Base-by-base conservation (phyloP, 2,888 invertebrate species). In the Papilio demoleus region DNA sequence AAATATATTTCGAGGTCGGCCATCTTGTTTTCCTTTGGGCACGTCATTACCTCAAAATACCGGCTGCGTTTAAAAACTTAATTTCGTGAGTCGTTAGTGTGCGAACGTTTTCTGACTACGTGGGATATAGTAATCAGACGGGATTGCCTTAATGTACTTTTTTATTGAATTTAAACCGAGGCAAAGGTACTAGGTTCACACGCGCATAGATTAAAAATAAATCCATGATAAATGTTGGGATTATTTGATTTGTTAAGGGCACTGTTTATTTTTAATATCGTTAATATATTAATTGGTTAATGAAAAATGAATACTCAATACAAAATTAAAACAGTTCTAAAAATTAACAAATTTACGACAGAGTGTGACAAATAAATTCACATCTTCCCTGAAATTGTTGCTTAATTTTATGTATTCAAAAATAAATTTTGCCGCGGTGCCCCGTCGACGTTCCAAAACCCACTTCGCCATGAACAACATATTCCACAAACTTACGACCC, bases 401-500 rank as follows among this genome's bases (percentile, higher is more conserved):
- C 69, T 68, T 62, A 73, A 70, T 71, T 70, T 66, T 70, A 58
- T 63, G 45, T 63, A 70, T 70, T 66, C 66, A 71, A 74, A 73
- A 73, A 72, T 65, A 63, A 71, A 71, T 65, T 59, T 64, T 69
- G 66, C 71, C 59, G 62, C 70, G 67, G 70, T 42, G 24, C 67
- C 68, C 70, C 71, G 71, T 67, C 58, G 50, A 62, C 56, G 42
- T 67, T 67, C 71, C 72, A 69, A 77, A 75, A 77, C 74, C 76
- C 77, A 75, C 76, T 75, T 50, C 73, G 76, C 75, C 83, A 83
- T 87, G 87, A 85, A 88, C 86, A 86, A 88, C 84, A 86, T 90
- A 85, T 86, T 84, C 80, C 81, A 81, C 75, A 86, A 87, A 91
- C 88, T 89, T 91, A 91, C 83, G 87, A 86, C 75, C 79, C 83